Conservation (phyloP, 2,888 invertebrate genomes). For the Conomelus anceps region DNA sequence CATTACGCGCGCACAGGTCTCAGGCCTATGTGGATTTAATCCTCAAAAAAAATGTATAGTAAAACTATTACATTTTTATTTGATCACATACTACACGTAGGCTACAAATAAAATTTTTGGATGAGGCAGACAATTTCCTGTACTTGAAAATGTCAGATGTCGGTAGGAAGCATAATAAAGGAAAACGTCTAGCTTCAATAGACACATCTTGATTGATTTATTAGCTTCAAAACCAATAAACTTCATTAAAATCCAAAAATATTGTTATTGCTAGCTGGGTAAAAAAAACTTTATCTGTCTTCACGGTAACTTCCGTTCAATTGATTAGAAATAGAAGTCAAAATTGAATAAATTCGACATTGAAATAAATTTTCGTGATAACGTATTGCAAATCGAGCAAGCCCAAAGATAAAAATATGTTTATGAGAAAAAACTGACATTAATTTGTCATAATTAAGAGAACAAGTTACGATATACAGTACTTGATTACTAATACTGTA, state of each 20-base stretch:
- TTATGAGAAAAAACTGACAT: neutral
- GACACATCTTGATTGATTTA: neutral
- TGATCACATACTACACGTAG: no score
- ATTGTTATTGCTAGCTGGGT: neutral
- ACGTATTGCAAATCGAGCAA: neutral
- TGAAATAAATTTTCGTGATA: neutral
- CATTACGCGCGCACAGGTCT: no score
- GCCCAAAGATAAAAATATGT: neutral
- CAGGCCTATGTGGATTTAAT: no score
- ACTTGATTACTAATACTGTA: neutral
- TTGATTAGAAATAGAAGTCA: neutral
- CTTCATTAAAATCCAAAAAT: neutral
- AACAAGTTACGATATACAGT: neutral
- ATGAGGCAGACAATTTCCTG: no score
- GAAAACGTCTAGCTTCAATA: no score
- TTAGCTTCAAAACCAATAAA: neutral
- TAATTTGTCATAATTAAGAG: neutral
- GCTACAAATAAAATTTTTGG: no score
- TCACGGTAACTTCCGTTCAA: neutral
- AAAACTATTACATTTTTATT: no score
- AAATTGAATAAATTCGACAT: neutral
- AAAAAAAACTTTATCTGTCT: neutral
- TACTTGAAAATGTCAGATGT: no score
- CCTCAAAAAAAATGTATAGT: no score
- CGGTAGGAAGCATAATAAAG: no score